phyloP scores from a whole-genome alignment of 1,140 invertebrate genomes.

The Eriocheir sinensis region DNA sequence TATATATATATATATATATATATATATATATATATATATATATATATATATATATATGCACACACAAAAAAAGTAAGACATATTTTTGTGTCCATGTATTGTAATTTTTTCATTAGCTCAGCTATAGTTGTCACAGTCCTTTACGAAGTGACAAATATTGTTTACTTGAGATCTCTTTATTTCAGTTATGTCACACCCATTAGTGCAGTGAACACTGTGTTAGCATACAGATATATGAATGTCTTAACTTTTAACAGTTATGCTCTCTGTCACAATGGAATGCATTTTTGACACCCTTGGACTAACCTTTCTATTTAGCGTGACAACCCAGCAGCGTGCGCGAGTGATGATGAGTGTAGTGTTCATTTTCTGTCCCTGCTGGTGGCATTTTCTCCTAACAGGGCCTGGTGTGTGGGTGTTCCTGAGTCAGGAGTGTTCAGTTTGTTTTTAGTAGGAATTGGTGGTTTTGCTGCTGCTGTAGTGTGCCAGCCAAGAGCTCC shows the following conservation, averaged over 20 bases:
- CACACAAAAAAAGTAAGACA: not conserved
- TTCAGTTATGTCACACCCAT: conserved; percentile 3
- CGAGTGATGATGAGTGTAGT: conserved; percentile 50
- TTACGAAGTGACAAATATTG: conserved; percentile 24
- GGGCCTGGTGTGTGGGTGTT: conserved; percentile 62
- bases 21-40: conserved; percentile 51
- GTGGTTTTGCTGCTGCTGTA: conserved; percentile 65
- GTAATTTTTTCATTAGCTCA: not conserved
- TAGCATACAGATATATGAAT: conserved; percentile 56
- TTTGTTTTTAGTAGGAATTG: conserved; percentile 58
- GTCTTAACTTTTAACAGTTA: conserved; percentile 66
- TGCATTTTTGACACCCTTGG: conserved; percentile 58
- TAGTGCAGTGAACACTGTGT: conserved; percentile 37
- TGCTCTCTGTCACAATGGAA: conserved; percentile 70
- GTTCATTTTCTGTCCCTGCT: conserved; percentile 47
- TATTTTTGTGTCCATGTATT: not conserved
- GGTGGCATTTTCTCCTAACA: conserved; percentile 66
- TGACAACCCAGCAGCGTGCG: conserved; percentile 61
- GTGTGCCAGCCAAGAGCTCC: conserved; percentile 42
- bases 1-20: conserved; percentile 52
- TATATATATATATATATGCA: conserved; percentile 53
- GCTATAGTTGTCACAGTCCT: not conserved
- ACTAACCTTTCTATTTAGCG: conserved; percentile 66
- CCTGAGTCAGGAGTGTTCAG: conserved; percentile 55
- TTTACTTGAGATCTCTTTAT: conserved; percentile 3